Evolutionary conservation across 1,140 invertebrate species (phyloP), one percentile per base, ranked within the genome.

Genomic region (Drosophila ogumai): DNA sequence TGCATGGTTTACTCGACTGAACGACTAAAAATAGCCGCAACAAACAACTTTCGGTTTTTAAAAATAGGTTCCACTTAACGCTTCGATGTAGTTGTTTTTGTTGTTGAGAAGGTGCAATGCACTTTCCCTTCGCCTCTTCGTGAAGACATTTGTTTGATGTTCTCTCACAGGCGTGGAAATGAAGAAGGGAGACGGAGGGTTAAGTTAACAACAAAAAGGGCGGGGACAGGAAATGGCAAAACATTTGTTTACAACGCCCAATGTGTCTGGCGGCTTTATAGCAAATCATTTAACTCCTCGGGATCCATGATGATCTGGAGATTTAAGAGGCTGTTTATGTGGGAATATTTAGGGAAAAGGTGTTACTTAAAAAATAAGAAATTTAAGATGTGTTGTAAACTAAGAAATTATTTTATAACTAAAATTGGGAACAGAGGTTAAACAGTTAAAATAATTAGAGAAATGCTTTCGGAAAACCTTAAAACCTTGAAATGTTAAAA

Each of bases 11-110:
- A 72, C 52, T 40, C 22, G 36, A 38, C 52, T 38, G 25, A 31
- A 31, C 28, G 22, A 17, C 52, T 71, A 76, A 82, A 87, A 88
- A 88, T 87, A 82, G 75, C n/a, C 28, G 12, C 81, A 63, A 68
- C 55, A 68, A 49, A 64, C 74, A 82, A 87, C 82, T 87, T 87
- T 79, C 64, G 65, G 68, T 79, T 59, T 79, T 76, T 88, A 87
- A 73, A 87, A 88, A 87, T 87, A 87, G 75, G 57, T 60, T 61
- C 72, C 65, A 78, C 60, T 76, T 75, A 65, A 67, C 44, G 41
- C 44, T 31, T 32, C 25, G 47, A 2, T 12, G 47, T 50, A 56
- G 43, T 73, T 61, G 41, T 46, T 38, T 10, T 28, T 19, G 31
- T 7, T 49, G 34, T 9, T 41, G 41, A 34, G 38, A 77, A 77